Conservation (phyloP, 1,140 invertebrate species). For the Euwallacea similis region DNA sequence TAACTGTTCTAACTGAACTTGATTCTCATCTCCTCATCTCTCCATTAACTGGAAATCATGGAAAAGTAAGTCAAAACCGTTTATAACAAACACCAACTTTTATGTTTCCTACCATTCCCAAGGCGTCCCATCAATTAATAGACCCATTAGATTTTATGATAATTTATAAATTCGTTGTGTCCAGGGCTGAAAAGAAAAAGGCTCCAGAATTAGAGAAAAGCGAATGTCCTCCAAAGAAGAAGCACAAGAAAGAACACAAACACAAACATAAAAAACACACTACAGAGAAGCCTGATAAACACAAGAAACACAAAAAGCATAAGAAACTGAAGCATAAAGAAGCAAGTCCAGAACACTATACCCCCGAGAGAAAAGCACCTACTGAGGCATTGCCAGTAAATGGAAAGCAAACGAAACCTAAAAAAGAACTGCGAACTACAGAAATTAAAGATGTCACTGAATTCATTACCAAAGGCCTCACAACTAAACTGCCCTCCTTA, state of each 20-base stretch:
- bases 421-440: conserved; percentile 11
- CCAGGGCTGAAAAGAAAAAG: background rate
- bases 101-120: background rate
- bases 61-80: background rate
- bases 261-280: conserved; percentile 53
- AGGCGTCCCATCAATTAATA: too few relatives aligned
- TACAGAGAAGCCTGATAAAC: conserved; percentile 46
- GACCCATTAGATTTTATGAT: too few relatives aligned
- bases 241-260: conserved; percentile 53
- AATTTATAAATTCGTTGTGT: background rate
- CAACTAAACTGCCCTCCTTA: conserved; percentile 46
- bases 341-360: conserved; percentile 47
- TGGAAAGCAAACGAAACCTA: conserved; percentile 26
- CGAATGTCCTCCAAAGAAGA: conserved; percentile 40
- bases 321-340: conserved; percentile 51
- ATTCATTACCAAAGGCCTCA: conserved; percentile 46
- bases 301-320: conserved; percentile 52
- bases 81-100: background rate
- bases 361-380: conserved; percentile 47
- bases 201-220: background rate
- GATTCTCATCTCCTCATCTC: too few relatives aligned
- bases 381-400: conserved; percentile 19
- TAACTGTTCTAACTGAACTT: too few relatives aligned
- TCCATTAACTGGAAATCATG: background rate
- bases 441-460: conserved; percentile 43